phyloP scores from a whole-genome alignment of 2,888 invertebrate genomes.

The Mythimna albipuncta region DNA sequence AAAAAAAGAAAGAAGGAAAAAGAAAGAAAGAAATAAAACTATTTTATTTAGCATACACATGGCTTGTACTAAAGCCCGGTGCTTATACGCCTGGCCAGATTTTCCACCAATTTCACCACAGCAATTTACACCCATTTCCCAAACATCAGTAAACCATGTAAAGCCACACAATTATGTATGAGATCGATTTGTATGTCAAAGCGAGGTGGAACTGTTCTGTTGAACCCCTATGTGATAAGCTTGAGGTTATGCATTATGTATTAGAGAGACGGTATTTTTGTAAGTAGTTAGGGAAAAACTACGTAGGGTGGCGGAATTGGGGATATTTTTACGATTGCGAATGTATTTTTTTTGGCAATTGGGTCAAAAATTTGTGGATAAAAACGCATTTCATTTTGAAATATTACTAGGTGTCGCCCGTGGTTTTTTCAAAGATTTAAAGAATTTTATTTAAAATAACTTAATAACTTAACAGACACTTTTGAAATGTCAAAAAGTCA shows the following conservation, averaged over 20 bases:
- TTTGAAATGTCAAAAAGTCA: no score
- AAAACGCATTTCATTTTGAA: neutral
- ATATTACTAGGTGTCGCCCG: no score
- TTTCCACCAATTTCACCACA: neutral
- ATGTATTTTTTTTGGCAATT: constrained; percentile 4
- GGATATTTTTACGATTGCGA: constrained; percentile 14
- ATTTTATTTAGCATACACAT: no score
- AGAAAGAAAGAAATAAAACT: no score
- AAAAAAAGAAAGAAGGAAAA: no score
- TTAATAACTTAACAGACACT: no score
- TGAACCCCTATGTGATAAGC: constrained; percentile 57
- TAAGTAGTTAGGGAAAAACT: constrained; percentile 28
- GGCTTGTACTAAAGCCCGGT: no score
- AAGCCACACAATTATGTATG: constrained; percentile 49
- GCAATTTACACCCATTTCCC: constrained; percentile 10
- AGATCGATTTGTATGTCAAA: constrained; percentile 52
- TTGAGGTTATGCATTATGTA: constrained; percentile 61
- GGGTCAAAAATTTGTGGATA: neutral
- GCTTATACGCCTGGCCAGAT: neutral
- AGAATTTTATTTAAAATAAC: no score
- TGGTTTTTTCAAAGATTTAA: no score
- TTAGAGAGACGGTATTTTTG: constrained; percentile 53
- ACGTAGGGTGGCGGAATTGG: neutral
- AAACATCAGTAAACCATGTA: constrained; percentile 16
- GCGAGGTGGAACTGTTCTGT: constrained; percentile 32